Evolutionary conservation across 2,797 vertebrate species (phyloP).

Genomic region (Choloepus didactylus): DNA sequence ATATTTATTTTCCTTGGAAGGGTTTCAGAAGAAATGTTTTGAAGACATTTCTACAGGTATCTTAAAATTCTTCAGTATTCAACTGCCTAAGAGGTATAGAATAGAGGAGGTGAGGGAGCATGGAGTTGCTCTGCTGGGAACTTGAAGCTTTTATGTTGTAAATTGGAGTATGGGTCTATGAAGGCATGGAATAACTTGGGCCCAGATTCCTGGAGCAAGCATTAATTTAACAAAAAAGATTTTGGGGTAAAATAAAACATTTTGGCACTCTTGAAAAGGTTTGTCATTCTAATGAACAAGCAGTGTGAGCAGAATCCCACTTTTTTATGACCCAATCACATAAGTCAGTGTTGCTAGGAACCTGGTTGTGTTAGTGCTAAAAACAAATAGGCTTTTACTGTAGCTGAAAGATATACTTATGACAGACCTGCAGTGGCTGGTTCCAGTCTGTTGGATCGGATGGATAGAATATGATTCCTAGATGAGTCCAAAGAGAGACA

Average conservation of each 20-base stretch:
- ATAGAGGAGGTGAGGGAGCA: neutral
- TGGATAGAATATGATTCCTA: neutral
- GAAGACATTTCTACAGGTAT: neutral
- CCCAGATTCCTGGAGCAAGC: neutral
- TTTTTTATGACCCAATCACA: neutral
- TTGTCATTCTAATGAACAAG: neutral
- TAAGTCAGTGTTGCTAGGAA: neutral
- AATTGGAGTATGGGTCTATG: neutral
- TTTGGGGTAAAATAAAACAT: neutral
- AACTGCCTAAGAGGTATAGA: neutral
- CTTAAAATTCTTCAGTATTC: slow-evolving; percentile 46
- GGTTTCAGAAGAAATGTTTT: neutral
- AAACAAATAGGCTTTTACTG: neutral
- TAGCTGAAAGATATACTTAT: neutral
- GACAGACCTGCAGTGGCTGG: neutral
- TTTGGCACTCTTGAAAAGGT: neutral
- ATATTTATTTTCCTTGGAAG: slow-evolving; percentile 31
- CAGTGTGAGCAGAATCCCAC: neutral
- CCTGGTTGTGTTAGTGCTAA: neutral
- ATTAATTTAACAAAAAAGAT: neutral
- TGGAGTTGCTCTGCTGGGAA: neutral
- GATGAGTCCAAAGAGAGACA: neutral
- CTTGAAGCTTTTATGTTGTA: neutral
- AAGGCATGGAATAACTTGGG: neutral
- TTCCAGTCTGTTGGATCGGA: neutral